These are phyloP conservation scores for Dryomyza anilis DNA, from an alignment of 2,888 invertebrate species.

Conservation along the genomic window DNA sequence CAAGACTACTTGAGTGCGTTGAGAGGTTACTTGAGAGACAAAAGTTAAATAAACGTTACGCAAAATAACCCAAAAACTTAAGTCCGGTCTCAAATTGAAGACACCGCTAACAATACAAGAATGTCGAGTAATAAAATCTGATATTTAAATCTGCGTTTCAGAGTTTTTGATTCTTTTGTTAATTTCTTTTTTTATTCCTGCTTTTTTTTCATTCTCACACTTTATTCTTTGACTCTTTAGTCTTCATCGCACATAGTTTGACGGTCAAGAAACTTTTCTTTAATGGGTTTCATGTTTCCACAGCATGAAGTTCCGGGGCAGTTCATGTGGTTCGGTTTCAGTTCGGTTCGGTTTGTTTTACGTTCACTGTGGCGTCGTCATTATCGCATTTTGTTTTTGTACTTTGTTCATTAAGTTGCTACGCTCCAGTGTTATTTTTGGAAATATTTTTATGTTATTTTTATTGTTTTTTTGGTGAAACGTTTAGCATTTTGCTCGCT, in stretches of 20 bases:
- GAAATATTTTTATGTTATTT: not conserved
- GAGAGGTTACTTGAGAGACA: no score
- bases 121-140: slow-evolving; percentile 7
- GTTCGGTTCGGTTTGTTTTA: not conserved
- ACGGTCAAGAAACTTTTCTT: slow-evolving; percentile 28
- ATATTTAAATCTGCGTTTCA: slow-evolving; percentile 17
- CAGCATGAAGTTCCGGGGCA: not conserved
- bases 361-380: not conserved
- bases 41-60: no score
- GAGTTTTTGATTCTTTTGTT: not conserved
- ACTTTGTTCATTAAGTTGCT: not conserved
- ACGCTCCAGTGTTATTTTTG: not conserved
- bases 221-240: not conserved
- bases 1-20: no score
- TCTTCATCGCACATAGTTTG: not conserved
- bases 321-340: not conserved
- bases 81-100: not conserved
- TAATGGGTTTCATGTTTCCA: slow-evolving; percentile 24
- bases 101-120: not conserved
- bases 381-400: not conserved
- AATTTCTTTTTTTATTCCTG: not conserved
- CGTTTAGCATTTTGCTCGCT: no score
- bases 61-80: no score
- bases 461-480: not conserved
- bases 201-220: not conserved